phyloP scores from a whole-genome alignment of 2,888 invertebrate genomes.

The Zygogramma bicolorata region DNA sequence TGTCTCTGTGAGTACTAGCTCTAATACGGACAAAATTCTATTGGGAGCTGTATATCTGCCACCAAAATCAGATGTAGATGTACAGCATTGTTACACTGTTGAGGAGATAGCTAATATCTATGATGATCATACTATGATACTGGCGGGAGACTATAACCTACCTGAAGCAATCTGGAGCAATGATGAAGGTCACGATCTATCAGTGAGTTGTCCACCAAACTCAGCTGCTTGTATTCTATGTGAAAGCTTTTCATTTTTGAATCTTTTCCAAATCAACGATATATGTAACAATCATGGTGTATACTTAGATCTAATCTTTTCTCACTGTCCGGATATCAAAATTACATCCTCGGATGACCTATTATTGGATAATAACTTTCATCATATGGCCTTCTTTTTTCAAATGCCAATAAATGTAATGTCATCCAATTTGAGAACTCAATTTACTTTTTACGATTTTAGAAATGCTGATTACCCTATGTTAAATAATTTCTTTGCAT shows the following conservation, averaged over 20 bases:
- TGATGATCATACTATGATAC: not conserved
- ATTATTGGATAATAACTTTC: not conserved
- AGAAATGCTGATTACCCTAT: too few species aligned
- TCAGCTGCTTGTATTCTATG: not conserved
- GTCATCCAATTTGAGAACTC: too few species aligned
- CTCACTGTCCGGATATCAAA: not conserved
- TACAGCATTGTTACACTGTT: not conserved
- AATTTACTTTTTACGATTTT: too few species aligned
- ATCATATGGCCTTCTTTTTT: not conserved
- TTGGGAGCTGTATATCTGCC: slow-evolving; percentile 11
- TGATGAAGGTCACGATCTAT: not conserved
- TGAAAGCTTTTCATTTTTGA: not conserved
- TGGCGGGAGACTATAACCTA: not conserved
- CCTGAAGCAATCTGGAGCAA: not conserved
- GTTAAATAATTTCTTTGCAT: too few species aligned
- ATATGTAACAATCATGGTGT: not conserved
- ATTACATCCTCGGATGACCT: too few species aligned
- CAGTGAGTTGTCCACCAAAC: not conserved
- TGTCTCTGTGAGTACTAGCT: slow-evolving; percentile 5
- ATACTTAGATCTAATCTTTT: not conserved
- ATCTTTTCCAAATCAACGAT: not conserved
- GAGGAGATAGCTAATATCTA: not conserved
- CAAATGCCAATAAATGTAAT: too few species aligned
- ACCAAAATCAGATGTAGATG: not conserved
- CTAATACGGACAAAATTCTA: slow-evolving; percentile 7